Evolutionary conservation across 2,888 invertebrate species (phyloP), one percentile per base, ranked within the genome.

Genomic region (Hypselothyrea guttata): DNA sequence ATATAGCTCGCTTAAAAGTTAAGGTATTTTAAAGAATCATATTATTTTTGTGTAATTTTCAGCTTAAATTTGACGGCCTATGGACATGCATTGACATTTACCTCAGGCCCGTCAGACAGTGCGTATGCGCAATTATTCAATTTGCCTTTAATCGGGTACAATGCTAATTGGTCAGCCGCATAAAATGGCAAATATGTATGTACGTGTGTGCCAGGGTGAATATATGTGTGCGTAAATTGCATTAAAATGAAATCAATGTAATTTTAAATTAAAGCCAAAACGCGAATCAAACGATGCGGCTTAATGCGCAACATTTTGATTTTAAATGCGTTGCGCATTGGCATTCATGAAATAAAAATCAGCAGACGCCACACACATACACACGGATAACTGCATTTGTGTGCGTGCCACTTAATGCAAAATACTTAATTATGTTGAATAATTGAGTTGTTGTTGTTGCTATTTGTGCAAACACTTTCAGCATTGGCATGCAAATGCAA

Each of bases 401-500:
- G 63, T 65, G 68, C 48, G 46, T 56, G 60, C 65, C 62, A 72
- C 65, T 81, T 81, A 78, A 77, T 82, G 82, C 82, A 77, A 86
- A 86, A 86, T 86, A 86, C 86, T 86, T 86, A 86, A 86, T 86
- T 86, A 84, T 85, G 82, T 85, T 86, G 75, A 82, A 86, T 86
- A 86, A 86, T 84, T 84, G 82, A 86, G 86, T 85, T 81, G 84
- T 75, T 79, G 72, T 75, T 75, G 60, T 40, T 68, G 45, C 33
- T 73, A 67, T 71, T 74, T 71, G 66, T 45, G 63, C 75, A 75
- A 77, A 75, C 78, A 77, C 82, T 81, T 78, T 75, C 66, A 69
- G 44, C 69, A 70, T 55, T 46, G 46, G 31, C 44, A 51, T 64
- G 65, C 54, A 67, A 65, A 64, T 77, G 75, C 82, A 78, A 78